A percentile compares a stretch with the other conserved stretches of the same genome.
Conservation (phyloP, 2,888 invertebrate genomes). For the Sminthurinus aureus region DNA sequence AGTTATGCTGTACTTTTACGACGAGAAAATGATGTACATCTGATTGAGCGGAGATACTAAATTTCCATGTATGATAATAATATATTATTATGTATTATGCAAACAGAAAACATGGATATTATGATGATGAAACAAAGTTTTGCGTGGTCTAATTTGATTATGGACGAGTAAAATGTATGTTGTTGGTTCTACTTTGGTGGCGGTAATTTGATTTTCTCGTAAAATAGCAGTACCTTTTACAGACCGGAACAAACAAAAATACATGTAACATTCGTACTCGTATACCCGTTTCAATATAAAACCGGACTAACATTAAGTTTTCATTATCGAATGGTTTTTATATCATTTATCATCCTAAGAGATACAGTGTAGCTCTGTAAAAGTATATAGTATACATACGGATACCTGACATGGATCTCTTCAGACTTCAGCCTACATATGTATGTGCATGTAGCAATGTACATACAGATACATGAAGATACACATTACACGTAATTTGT, state of each 20-base stretch:
- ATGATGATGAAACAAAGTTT: background rate
- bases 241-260: background rate
- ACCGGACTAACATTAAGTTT: background rate
- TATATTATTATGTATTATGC: too few species aligned
- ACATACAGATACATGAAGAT: too few species aligned
- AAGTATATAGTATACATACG: background rate
- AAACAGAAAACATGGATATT: too few species aligned
- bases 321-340: conserved; percentile 3
- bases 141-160: background rate
- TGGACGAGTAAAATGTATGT: background rate
- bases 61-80: too few species aligned
- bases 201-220: background rate
- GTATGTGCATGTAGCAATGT: too few species aligned
- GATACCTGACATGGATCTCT: background rate
- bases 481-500: too few species aligned
- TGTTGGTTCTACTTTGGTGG: too few species aligned
- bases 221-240: background rate
- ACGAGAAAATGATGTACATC: too few species aligned
- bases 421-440: too few species aligned
- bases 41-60: too few species aligned
- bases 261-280: background rate
- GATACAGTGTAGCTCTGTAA: too few species aligned
- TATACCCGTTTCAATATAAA: background rate
- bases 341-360: conserved; percentile 1
- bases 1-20: too few species aligned